A percentile compares a stretch with the other conserved stretches of the same genome.
These are phyloP conservation scores for Trematomus bernacchii DNA, from an alignment of 2,797 vertebrate genomes.

Conservation along the genomic window DNA sequence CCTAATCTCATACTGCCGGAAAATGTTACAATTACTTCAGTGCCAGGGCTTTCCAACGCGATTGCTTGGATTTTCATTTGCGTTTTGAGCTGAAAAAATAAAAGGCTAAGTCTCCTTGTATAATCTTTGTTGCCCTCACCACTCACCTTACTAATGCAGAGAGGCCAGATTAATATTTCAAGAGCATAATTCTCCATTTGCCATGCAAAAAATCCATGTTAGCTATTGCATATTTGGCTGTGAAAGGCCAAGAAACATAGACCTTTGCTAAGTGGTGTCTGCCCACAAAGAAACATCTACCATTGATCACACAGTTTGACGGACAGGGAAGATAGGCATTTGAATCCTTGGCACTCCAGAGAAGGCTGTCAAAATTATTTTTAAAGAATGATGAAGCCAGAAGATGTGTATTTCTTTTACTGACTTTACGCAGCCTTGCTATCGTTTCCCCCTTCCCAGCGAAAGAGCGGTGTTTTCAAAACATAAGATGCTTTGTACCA, in stretches of 20 bases:
- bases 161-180: constrained; percentile 39
- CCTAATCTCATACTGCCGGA: constrained; percentile 43
- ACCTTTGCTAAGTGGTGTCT: constrained; percentile 20
- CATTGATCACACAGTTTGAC: constrained; percentile 25
- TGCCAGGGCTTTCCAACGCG: background rate
- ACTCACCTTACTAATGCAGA: background rate
- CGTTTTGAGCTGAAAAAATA: constrained; percentile 22
- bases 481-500: background rate
- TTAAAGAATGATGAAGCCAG: constrained; percentile 30
- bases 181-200: constrained; percentile 28
- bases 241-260: constrained; percentile 20
- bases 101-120: background rate
- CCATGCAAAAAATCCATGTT: constrained; percentile 10
- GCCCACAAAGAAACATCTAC: constrained; percentile 7
- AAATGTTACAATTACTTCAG: constrained; percentile 44
- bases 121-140: background rate
- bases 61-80: constrained; percentile 19
- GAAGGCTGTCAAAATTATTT: constrained; percentile 27
- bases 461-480: background rate
- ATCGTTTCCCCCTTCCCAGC: background rate
- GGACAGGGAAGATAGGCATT: constrained; percentile 21
- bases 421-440: constrained; percentile 11
- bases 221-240: constrained; percentile 39
- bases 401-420: constrained; percentile 6
- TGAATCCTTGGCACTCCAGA: constrained; percentile 16